Evolutionary conservation across 2,888 invertebrate species (phyloP), one percentile per base, ranked within the genome.

Genomic region (Dryadula phaetusa): DNA sequence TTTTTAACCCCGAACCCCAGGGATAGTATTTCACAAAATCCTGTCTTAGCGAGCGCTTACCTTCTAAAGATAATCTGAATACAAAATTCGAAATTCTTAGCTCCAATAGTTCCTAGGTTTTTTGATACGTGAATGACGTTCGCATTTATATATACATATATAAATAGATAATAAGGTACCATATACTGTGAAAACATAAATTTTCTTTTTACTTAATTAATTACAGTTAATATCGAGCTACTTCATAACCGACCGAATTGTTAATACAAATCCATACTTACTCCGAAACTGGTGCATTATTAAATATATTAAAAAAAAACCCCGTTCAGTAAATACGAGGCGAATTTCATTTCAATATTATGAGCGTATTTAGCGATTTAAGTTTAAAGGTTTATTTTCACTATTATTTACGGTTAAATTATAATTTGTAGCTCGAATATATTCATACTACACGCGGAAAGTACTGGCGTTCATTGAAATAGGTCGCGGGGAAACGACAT

Each of bases 371-470:
- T 40, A 56, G 37, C n/a, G n/a, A 37, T 22, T 37, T 37, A 56
- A 22, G 22, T n/a, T 10, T 8, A 56, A 10, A 56, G 37, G 16
- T 40, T 22, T 56, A 40, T 56, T 56, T 56, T 40, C 56, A 56
- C 40, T 40, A n/a, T 56, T 56, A 25, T 56, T 56, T 16, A 56
- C 10, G 22, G 56, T 40, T 56, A 56, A 40, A 56, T 56, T 56
- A 56, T 40, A 40, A 56, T 56, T 56, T 56, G 56, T 40, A 56
- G 40, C 37, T 56, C 22, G 22, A 56, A 56, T 25, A 40, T 56
- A 20, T 54, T 22, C 54, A 14, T 22, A 22, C 8, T 54, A 12
- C 6, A 16, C 42, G 42, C 16, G 16, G 14, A 52, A 52, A 28
- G 40, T 64, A 44, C 54, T 46, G 16, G 34, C 54, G n/a, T 18